phyloP scores from a whole-genome alignment of 2,113 vertebrate species.

The Microtus pennsylvanicus region DNA sequence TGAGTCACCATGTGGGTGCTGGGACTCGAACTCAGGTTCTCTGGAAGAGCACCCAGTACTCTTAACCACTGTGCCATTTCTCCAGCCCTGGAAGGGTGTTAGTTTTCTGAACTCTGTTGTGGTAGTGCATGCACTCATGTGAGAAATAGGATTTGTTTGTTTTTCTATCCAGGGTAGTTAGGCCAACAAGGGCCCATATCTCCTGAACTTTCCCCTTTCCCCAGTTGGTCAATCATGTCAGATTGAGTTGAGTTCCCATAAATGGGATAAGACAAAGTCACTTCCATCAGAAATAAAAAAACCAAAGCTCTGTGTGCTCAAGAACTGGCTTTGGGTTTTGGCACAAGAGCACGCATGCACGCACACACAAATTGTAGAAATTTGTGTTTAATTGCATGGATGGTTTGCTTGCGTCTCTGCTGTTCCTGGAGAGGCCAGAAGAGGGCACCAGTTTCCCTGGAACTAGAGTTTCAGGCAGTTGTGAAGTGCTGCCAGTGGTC shows the following conservation, averaged over 20 bases:
- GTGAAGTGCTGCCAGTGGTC: neutral
- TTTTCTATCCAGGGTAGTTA: neutral
- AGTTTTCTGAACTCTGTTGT: neutral
- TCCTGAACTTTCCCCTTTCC: neutral
- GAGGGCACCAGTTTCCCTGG: neutral
- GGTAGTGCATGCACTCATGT: neutral
- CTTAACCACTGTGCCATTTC: neutral
- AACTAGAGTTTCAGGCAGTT: neutral
- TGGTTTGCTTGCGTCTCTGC: neutral
- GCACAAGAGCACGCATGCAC: too few species aligned
- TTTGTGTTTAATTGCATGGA: neutral
- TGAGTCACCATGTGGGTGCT: neutral
- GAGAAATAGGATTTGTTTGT: neutral
- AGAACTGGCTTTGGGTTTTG: neutral
- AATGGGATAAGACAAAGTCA: neutral
- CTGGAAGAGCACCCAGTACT: neutral
- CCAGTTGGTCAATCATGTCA: neutral
- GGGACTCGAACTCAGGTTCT: neutral
- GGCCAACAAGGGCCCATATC: neutral
- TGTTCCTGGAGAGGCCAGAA: neutral
- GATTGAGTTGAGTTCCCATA: neutral
- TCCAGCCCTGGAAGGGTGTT: neutral
- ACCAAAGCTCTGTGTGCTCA: neutral
- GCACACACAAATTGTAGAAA: neutral
- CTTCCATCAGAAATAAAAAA: neutral